Conservation (phyloP, 2,797 vertebrate genomes). For the Hozukius guyotensis region DNA sequence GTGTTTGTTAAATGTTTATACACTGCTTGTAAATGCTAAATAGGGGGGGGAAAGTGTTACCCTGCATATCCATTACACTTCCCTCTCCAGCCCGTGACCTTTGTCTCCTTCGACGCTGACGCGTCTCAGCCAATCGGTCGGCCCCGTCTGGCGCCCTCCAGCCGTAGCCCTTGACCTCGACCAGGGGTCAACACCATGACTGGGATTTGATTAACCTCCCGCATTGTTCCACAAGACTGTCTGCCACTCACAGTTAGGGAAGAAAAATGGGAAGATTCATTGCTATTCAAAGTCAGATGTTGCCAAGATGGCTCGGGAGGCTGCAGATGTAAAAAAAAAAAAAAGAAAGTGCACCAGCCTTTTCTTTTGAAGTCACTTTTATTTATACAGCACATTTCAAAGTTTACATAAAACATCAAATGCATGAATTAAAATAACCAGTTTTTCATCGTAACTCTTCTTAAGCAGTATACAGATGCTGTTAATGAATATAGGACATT, state of each 20-base stretch:
- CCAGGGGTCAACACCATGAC: constrained; percentile 74
- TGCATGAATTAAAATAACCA: background rate
- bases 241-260: constrained; percentile 58
- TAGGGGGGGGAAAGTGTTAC: background rate
- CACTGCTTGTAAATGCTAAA: background rate
- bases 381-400: background rate
- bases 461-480: background rate
- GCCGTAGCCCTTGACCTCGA: constrained; percentile 70
- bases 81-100: constrained; percentile 54
- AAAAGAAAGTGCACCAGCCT: background rate
- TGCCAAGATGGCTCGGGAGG: constrained; percentile 29
- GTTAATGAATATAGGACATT: background rate
- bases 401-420: background rate
- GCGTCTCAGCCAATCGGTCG: constrained; percentile 61
- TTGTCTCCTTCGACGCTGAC: constrained; percentile 56
- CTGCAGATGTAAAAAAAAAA: constrained; percentile 6
- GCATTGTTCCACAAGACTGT: constrained; percentile 63
- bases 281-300: constrained; percentile 59
- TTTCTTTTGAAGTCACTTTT: background rate
- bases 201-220: constrained; percentile 77
- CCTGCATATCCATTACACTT: constrained; percentile 61
- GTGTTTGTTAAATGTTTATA: background rate
- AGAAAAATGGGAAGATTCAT: constrained; percentile 61
- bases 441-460: background rate
- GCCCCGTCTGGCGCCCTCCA: constrained; percentile 62